Conservation (phyloP, 2,113 vertebrate genomes). For the Bos taurus region DNA sequence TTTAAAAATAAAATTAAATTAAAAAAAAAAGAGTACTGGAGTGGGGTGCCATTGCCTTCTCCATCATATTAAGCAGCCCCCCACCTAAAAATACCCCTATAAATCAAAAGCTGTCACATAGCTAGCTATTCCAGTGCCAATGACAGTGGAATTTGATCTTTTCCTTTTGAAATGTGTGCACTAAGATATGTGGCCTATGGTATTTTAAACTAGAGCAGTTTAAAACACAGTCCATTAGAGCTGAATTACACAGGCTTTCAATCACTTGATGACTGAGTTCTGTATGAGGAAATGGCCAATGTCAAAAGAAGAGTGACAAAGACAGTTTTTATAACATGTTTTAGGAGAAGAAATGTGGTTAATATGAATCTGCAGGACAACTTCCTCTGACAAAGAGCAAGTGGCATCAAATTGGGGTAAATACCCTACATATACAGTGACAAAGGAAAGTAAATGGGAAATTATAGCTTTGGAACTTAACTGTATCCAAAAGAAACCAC, state of each 20-base stretch:
- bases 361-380: neutral
- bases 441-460: slow-evolving; percentile 61
- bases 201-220: slow-evolving; percentile 47
- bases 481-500: slow-evolving; percentile 44
- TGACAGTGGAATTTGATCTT: neutral
- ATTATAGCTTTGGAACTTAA: slow-evolving; percentile 64
- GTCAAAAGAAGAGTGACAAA: slow-evolving; percentile 48
- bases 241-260: slow-evolving; percentile 27
- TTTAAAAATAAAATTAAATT: no score
- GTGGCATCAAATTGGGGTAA: slow-evolving; percentile 59
- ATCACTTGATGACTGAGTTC: neutral
- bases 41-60: no score
- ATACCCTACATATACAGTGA: slow-evolving; percentile 36
- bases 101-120: slow-evolving; percentile 24
- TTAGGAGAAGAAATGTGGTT: slow-evolving; percentile 27
- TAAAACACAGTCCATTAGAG: slow-evolving; percentile 44
- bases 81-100: neutral
- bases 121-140: neutral
- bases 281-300: slow-evolving; percentile 30
- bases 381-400: slow-evolving; percentile 50
- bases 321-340: slow-evolving; percentile 20
- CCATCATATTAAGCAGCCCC: no score
- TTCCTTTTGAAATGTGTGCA: neutral
- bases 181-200: neutral
- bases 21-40: no score